Base-by-base conservation (phyloP, 2,113 vertebrate genomes). In the Oophaga pumilio region DNA sequence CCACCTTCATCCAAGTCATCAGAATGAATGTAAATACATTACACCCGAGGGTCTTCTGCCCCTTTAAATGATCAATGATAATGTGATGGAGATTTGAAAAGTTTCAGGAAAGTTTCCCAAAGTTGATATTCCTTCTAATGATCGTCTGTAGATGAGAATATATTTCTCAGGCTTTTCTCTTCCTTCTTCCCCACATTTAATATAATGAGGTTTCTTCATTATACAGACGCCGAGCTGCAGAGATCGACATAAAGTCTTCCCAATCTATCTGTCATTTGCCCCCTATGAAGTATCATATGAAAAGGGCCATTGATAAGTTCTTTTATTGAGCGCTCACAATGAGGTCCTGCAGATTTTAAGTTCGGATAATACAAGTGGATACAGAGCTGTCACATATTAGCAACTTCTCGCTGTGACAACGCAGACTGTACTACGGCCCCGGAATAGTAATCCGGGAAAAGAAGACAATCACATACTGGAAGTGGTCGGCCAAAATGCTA, bases 381-480 rank as follows among this genome's bases (percentile, higher is more conserved):
- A 80, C 33, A 33, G 85, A 79, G 62, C 76, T 79, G 76, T 86
- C 85, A 86, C 76, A 86, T 79, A 79, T 86, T 86, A 79, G 76
- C 85, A 86, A 86, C 85, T 86, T 86, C 85, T 86, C 52, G 85
- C 85, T 86, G 85, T 86, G 85, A 86, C 60, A 69, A 86, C 56
- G 60, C 76, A 86, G 85, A 86, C 62, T 8, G 43, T 52, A 62
- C 62, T 79, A 80, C 76, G 56, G 62, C 62, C 76, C 50, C 66
- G 28, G 85, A 79, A 86, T 86, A 79, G 50, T 86, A 86, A 86
- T 86, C 85, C 85, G 49, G 66, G 62, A 33, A 80, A 86, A 43
- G 79, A 76, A 86, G 76, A 80, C 62, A 33, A 15, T 50, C 57
- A 85, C 52, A 78, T 68, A 62, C 57, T n/a, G 20, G 68, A 28